Evolutionary conservation across 2,113 vertebrate species (phyloP).

Genomic region (Silurus asotus): DNA sequence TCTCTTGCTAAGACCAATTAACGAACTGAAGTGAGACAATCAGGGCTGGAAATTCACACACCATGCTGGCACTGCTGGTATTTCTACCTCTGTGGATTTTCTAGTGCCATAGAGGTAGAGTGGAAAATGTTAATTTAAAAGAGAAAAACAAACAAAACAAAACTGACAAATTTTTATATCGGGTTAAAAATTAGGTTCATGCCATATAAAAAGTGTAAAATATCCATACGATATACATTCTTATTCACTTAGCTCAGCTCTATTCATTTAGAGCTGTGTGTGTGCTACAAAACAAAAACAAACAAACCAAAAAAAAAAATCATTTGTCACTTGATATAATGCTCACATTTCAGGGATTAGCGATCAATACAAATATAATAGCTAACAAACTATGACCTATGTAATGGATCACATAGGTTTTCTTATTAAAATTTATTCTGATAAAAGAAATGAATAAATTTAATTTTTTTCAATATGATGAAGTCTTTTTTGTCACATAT

Average conservation of each 20-base stretch:
- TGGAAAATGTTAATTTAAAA: background rate
- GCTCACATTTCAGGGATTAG: constrained; percentile 24
- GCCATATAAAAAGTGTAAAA: background rate
- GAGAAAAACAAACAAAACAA: background rate
- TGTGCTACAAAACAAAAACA: too few relatives aligned
- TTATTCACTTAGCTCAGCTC: background rate
- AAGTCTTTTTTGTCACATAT: too few relatives aligned
- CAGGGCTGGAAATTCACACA: background rate
- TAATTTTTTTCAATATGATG: too few relatives aligned
- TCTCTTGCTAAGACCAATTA: background rate
- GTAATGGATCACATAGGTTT: background rate
- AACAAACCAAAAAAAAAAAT: background rate
- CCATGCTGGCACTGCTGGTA: background rate
- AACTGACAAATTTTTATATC: background rate
- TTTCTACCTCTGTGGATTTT: constrained; percentile 3
- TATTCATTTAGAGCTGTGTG: background rate
- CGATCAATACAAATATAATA: background rate
- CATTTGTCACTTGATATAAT: background rate
- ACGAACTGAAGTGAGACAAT: background rate
- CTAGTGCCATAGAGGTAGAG: background rate
- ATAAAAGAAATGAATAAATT: background rate
- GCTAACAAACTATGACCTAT: constrained; percentile 14
- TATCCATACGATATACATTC: background rate
- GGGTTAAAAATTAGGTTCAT: background rate
- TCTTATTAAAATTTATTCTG: background rate